Evolutionary conservation across 2,113 vertebrate genomes (phyloP), one percentile per base, ranked within the genome.

Genomic region (Poeciliopsis turrubarensis): DNA sequence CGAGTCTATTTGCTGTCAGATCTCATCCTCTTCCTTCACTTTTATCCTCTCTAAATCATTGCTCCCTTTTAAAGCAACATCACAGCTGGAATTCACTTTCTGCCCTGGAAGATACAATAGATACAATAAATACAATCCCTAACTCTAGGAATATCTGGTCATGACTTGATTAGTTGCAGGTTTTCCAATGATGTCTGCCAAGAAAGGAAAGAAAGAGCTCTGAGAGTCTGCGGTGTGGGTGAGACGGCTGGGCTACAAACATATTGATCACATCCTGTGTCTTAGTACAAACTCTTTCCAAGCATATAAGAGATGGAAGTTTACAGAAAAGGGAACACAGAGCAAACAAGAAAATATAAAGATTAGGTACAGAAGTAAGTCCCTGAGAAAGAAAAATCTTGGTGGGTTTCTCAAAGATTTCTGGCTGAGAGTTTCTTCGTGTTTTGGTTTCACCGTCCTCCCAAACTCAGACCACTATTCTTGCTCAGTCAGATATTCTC

Each of bases 1-100:
- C 64, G 29, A 80, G 51, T 22, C 76, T 25, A 32, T 80, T 67
- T 80, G 51, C 37, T 27, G 60, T 68, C 75, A 72, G 78, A 86
- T 83, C 70, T 63, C 29, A 32, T 68, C 68, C 26, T 78, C 64
- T 78, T 80, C 72, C 64, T 78, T 74, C 1, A 26, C 70, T 85
- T 88, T 90, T 29, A 81, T 73, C 81, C 44, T 75, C 31, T 7
- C 79, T 60, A 44, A 88, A 66, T 73, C 5, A 0, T 44, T 22
- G n/a, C 26, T 44, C 64, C 44, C 41, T 60, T 31, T 70, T 61
- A 70, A 15, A 1, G 4, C 69, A 82, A 86, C 65, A 87, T 84
- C 86, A 73, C 87, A 84, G 77, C 82, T 86, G 79, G 85, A 83
- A 27, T 72, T 61, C 19, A 64, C 74, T 79, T 77, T 70, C 29